Evolutionary conservation across 2,113 vertebrate species (phyloP), one percentile per base, ranked within the genome.

Genomic region (Cranoglanis bouderius): DNA sequence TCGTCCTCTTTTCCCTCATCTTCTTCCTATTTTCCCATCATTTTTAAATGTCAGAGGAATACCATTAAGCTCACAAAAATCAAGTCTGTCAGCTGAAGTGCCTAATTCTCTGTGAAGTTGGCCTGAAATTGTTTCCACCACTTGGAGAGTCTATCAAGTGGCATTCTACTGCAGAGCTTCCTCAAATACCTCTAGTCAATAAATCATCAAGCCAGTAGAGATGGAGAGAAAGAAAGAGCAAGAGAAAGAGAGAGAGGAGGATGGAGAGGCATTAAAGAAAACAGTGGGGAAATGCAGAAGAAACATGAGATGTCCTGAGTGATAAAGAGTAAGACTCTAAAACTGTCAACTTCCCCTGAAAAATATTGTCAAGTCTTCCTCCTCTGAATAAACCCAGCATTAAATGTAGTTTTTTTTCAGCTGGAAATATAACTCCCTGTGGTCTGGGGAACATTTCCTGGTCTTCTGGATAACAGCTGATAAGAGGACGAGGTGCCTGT

Each of bases 101-200:
- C 91, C 93, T 94, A 95, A 95, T 95, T 95, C 94, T 94, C 92
- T 94, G 93, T 94, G 93, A 94, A 94, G 94, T 91, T 94, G 92
- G 91, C 91, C 93, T 93, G 91, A 93, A 93, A 95, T 94, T 93
- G 92, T 94, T 94, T 94, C 93, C 88, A 94, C 90, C 90, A 90
- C 90, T 90, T 88, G 89, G 75, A 93, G 93, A 94, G 90, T 93
- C 89, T 92, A 93, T 94, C 87, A 94, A 93, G 89, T 89, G 83
- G 19, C 85, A 92, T 95, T 94, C 89, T 91, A 90, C 82, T 87
- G 91, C 89, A 91, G 90, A 92, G 92, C 89, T 90, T 94, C 88
- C 92, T 93, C 92, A 95, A 93, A 95, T 88, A 92, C 75, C 85
- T 89, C 43, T 59, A 93, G 91, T 94, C 94, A 94, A 94, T 94